Conservation (phyloP, 37 sponge, comb jelly and placozoan genomes). For the Chondrilla cf. caribensis region DNA sequence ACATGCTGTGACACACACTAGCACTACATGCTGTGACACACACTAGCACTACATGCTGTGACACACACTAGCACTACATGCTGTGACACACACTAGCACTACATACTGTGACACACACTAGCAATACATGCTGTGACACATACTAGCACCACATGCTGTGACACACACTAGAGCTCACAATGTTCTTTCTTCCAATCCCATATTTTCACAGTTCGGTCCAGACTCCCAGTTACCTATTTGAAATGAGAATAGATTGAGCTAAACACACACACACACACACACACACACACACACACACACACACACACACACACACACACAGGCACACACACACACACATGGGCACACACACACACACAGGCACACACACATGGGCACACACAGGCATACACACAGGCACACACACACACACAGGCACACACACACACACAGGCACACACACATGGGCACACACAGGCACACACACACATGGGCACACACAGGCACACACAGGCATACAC, state of each 20-base stretch:
- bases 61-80: no score
- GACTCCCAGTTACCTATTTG: background rate
- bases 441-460: background rate
- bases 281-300: slow-evolving; percentile 18
- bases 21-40: background rate
- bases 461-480: slow-evolving; percentile 42
- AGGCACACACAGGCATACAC: background rate
- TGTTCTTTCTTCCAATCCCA: background rate
- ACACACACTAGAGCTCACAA: background rate
- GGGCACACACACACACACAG: background rate
- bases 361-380: background rate
- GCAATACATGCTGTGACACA: no score
- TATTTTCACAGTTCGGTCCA: background rate
- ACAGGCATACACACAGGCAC: background rate
- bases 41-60: no score
- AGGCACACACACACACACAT: no score
- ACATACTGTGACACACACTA: no score
- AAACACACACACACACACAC: slow-evolving; percentile 8
- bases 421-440: slow-evolving; percentile 7
- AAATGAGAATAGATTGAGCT: no score
- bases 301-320: background rate
- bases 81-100: no score
- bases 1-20: background rate
- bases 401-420: background rate
- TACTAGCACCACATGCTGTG: background rate